Conservation (phyloP, 2,797 vertebrate species). For the Anguilla marmorata region DNA sequence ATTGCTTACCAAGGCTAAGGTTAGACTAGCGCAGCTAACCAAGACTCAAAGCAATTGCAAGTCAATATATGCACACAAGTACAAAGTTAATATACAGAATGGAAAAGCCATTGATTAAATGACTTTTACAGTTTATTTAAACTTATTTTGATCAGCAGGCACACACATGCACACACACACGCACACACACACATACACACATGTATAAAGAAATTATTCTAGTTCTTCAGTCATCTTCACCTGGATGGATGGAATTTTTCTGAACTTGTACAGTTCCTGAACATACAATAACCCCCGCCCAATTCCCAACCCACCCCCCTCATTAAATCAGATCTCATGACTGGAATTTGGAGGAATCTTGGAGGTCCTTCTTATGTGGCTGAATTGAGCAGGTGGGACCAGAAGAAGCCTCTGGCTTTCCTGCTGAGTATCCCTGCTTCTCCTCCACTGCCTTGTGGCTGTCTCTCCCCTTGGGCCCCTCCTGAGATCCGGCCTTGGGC, state of each 20-base stretch:
- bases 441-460: constrained; percentile 63
- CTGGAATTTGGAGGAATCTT: constrained; percentile 66
- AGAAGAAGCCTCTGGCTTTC: constrained; percentile 62
- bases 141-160: neutral
- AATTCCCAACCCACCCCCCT: neutral
- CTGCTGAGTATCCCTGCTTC: constrained; percentile 56
- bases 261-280: constrained; percentile 49
- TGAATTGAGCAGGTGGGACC: constrained; percentile 41
- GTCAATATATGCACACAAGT: constrained; percentile 48
- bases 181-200: no score
- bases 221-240: constrained; percentile 14
- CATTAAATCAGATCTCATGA: constrained; percentile 48
- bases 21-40: neutral
- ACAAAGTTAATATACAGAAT: constrained; percentile 45
- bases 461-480: constrained; percentile 63
- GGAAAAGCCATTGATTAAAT: constrained; percentile 54
- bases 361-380: constrained; percentile 56
- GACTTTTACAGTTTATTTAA: constrained; percentile 47
- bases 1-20: neutral
- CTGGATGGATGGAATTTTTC: constrained; percentile 31
- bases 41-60: neutral
- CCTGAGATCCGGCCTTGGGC: constrained; percentile 67
- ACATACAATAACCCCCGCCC: neutral
- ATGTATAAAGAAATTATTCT: constrained; percentile 27
- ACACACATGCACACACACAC: neutral